A percentile compares a stretch with the other conserved stretches of the same genome.
These are phyloP conservation scores for Andricus grossulariae DNA, from an alignment of 1,140 invertebrate genomes.

Conservation along the genomic window DNA sequence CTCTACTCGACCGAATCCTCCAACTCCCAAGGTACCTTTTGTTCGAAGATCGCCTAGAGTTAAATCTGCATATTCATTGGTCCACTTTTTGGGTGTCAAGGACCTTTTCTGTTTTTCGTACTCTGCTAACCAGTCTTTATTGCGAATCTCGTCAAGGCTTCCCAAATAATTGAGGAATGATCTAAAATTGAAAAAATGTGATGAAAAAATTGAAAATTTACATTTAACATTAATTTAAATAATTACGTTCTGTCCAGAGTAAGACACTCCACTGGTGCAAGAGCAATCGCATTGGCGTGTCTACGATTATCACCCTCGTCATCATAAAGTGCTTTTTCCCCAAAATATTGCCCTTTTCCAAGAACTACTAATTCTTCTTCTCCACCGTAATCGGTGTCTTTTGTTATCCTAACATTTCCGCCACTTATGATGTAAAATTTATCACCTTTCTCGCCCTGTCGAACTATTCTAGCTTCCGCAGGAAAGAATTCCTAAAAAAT, in stretches of 20 bases:
- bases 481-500: constrained; percentile 86
- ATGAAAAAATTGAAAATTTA: not conserved
- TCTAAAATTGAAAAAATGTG: constrained; percentile 55
- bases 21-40: constrained; percentile 92
- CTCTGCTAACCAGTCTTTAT: constrained; percentile 69
- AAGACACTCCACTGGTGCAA: constrained; percentile 91
- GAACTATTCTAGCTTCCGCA: constrained; percentile 90
- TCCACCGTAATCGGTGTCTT: constrained; percentile 77
- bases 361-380: constrained; percentile 80
- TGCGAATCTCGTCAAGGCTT: constrained; percentile 69
- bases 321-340: constrained; percentile 86
- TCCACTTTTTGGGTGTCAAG: constrained; percentile 64
- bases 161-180: constrained; percentile 77
- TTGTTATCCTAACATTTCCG: constrained; percentile 89
- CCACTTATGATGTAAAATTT: constrained; percentile 97
- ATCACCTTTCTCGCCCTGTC: constrained; percentile 94
- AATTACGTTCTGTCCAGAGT: constrained; percentile 88
- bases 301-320: constrained; percentile 82
- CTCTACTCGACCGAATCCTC: constrained; percentile 95
- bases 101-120: constrained; percentile 69
- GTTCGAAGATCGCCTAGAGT: constrained; percentile 87
- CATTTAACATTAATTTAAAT: not conserved
- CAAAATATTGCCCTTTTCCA: constrained; percentile 86
- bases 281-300: constrained; percentile 91
- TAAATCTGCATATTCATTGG: constrained; percentile 79